Evolutionary conservation across 2,797 vertebrate genomes (phyloP).

Genomic region (Gobio occitaniae): DNA sequence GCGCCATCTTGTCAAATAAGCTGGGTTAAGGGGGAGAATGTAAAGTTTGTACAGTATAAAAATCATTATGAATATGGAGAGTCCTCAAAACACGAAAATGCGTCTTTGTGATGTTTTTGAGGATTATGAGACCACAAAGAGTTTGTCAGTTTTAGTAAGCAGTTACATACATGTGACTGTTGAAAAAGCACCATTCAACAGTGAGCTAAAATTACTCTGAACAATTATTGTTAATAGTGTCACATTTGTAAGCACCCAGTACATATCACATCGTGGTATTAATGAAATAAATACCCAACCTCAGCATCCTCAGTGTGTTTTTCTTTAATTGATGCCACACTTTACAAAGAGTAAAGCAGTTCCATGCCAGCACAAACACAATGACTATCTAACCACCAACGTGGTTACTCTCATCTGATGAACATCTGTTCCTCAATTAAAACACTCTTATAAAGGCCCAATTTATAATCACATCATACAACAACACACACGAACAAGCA

Average conservation of each 20-base stretch:
- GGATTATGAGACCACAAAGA: slow-evolving; percentile 21
- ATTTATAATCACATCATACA: slow-evolving; percentile 66
- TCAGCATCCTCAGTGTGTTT: slow-evolving; percentile 9
- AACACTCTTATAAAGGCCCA: slow-evolving; percentile 51
- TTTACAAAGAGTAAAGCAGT: neutral
- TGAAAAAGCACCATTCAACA: neutral
- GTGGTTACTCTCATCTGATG: slow-evolving; percentile 94
- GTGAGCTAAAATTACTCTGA: neutral
- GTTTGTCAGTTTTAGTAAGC: slow-evolving; percentile 15
- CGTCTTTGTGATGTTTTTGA: neutral
- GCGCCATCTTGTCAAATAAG: neutral
- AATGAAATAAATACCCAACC: neutral
- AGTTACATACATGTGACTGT: neutral
- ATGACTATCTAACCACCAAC: slow-evolving; percentile 66
- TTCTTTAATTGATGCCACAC: slow-evolving; percentile 22
- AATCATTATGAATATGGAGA: neutral
- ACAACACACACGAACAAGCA: slow-evolving; percentile 60
- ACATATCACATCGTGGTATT: slow-evolving; percentile 1
- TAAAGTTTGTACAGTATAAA: neutral
- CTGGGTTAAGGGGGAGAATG: neutral
- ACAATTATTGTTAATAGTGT: neutral
- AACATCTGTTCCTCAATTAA: slow-evolving; percentile 97
- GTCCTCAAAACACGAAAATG: neutral
- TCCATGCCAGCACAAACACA: neutral
- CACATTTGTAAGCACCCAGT: neutral